phyloP scores from a whole-genome alignment of 2,797 vertebrate species.

The Sebastes taczanowskii region DNA sequence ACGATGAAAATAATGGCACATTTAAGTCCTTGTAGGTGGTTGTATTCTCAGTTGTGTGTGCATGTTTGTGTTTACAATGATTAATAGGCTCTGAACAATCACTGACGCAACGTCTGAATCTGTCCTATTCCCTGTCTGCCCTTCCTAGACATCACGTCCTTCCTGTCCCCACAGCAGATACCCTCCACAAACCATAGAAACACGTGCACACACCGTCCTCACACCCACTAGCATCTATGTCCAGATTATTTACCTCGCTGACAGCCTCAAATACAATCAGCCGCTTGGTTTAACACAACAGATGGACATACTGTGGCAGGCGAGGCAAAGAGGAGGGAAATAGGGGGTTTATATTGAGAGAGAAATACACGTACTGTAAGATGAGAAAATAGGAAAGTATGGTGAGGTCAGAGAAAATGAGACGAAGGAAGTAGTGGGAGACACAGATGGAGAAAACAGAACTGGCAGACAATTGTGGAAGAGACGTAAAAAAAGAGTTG shows the following conservation, averaged over 20 bases:
- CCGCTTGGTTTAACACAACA: slow-evolving; percentile 65
- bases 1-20: slow-evolving; percentile 8
- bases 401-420: slow-evolving; percentile 45
- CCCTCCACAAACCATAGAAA: not conserved
- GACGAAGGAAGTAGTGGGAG: slow-evolving; percentile 33
- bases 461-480: slow-evolving; percentile 48
- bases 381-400: slow-evolving; percentile 30
- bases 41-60: not conserved
- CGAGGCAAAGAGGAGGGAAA: slow-evolving; percentile 22
- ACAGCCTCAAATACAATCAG: slow-evolving; percentile 53
- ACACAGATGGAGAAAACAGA: slow-evolving; percentile 62
- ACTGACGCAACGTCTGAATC: not conserved
- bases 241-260: slow-evolving; percentile 49
- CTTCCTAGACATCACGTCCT: slow-evolving; percentile 14
- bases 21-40: slow-evolving; percentile 2
- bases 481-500: slow-evolving; percentile 32
- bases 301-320: slow-evolving; percentile 62
- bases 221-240: slow-evolving; percentile 8
- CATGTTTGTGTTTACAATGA: slow-evolving; percentile 27
- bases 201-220: not conserved
- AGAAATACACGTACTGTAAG: not conserved
- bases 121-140: slow-evolving; percentile 5
- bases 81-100: slow-evolving; percentile 29
- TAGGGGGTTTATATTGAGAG: slow-evolving; percentile 10
- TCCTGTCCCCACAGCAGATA: not conserved